Evolutionary conservation across 2,113 vertebrate genomes (phyloP).

Genomic region (Neopipo cinnamomea): DNA sequence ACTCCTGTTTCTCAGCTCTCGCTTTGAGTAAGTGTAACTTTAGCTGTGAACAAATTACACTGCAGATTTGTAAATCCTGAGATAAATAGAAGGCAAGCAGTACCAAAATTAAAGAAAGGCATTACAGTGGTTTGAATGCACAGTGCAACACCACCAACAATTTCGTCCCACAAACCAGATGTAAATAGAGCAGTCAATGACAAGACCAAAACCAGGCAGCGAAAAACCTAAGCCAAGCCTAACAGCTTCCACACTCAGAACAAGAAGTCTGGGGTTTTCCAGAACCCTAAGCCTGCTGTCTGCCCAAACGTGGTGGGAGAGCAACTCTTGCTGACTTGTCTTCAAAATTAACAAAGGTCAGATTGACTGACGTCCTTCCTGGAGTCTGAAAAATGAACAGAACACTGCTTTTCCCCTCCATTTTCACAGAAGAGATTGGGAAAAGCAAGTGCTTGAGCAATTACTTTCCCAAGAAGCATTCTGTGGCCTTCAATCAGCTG

Average conservation of each 20-base stretch:
- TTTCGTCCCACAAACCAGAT: neutral
- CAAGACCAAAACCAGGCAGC: neutral
- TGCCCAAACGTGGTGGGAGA: neutral
- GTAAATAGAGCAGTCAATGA: neutral
- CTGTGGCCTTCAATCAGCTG: neutral
- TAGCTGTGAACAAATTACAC: constrained; percentile 15
- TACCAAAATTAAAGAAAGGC: constrained; percentile 9
- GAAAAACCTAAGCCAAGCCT: neutral
- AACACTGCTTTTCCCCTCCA: neutral
- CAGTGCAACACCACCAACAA: neutral
- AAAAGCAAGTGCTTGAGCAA: neutral
- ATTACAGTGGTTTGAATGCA: neutral
- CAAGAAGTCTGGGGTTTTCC: neutral
- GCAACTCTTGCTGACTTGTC: neutral
- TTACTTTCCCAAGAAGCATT: neutral
- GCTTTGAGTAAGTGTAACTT: neutral
- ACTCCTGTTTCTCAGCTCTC: neutral
- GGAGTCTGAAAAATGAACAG: neutral
- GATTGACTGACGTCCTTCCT: neutral
- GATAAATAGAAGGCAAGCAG: neutral
- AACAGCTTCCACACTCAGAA: neutral
- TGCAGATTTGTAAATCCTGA: constrained; percentile 22
- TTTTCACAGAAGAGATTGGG: neutral
- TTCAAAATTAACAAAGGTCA: neutral
- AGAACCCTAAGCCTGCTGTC: neutral